phyloP scores from a whole-genome alignment of 2,113 vertebrate species.

The Colius striatus region DNA sequence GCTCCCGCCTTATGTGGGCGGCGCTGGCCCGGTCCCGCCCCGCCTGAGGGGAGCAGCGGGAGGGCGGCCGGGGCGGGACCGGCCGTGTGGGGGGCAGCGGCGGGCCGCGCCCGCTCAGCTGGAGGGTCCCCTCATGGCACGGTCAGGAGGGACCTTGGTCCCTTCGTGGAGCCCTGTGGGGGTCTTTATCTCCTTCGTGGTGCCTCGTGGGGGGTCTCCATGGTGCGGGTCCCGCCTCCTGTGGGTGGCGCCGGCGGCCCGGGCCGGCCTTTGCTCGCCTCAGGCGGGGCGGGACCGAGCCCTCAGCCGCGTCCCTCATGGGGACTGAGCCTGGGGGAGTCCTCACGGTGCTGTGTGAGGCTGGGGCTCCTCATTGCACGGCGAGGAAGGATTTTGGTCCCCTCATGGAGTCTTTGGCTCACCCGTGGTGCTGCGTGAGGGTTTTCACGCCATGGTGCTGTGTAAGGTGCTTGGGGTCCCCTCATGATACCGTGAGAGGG shows the following conservation, averaged over 20 bases:
- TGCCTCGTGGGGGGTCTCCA: rapidly evolving
- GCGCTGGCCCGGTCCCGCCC: background rate
- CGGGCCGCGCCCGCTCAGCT: no score
- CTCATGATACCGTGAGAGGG: rapidly evolving
- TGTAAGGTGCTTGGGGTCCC: background rate
- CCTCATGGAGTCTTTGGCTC: background rate
- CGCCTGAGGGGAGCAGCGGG: no score
- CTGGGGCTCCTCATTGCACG: background rate
- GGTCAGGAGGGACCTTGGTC: rapidly evolving
- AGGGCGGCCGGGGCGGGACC: no score
- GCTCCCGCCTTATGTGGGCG: slow-evolving; percentile 30
- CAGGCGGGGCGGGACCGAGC: no score
- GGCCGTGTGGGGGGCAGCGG: no score
- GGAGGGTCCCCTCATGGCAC: rapidly evolving
- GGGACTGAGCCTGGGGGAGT: no score
- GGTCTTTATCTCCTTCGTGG: background rate
- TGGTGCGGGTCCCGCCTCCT: no score
- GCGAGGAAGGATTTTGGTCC: background rate
- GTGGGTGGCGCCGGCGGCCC: no score
- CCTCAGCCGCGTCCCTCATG: no score
- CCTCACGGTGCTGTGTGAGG: background rate
- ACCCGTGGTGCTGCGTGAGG: no score
- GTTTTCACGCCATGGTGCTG: no score
- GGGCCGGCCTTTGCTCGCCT: no score
- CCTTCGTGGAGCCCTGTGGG: background rate